phyloP scores from a whole-genome alignment of 2,113 vertebrate genomes.

The Zapornia atra region DNA sequence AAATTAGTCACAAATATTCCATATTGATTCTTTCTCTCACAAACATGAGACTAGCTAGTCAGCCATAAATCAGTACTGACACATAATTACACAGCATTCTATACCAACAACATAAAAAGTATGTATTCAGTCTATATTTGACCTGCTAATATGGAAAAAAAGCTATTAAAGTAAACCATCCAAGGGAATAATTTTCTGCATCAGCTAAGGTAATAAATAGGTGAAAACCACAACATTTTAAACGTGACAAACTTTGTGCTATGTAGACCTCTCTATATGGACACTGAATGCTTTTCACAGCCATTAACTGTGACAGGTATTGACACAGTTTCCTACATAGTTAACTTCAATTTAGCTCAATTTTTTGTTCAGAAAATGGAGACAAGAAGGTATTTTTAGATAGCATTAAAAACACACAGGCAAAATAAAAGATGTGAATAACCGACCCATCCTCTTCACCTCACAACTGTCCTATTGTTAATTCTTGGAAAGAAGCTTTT shows the following conservation, averaged over 20 bases:
- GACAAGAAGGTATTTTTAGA: neutral
- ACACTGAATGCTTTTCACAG: neutral
- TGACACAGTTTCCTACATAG: neutral
- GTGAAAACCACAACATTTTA: neutral
- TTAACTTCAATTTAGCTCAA: neutral
- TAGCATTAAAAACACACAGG: neutral
- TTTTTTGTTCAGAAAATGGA: neutral
- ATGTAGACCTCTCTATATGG: neutral
- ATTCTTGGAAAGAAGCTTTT: neutral
- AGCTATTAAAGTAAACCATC: neutral
- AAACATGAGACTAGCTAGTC: neutral
- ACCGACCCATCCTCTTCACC: neutral
- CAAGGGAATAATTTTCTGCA: neutral
- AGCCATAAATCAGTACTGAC: neutral
- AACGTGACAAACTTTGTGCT: neutral
- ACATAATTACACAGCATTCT: neutral
- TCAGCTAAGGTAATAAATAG: neutral
- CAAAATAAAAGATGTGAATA: neutral
- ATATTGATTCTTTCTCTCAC: neutral
- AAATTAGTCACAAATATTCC: neutral
- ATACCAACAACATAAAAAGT: neutral
- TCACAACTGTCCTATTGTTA: neutral
- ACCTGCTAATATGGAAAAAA: neutral
- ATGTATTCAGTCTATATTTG: neutral
- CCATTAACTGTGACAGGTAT: neutral